phyloP scores from a whole-genome alignment of 2,888 invertebrate genomes.

The Euspilapteryx auroguttella region DNA sequence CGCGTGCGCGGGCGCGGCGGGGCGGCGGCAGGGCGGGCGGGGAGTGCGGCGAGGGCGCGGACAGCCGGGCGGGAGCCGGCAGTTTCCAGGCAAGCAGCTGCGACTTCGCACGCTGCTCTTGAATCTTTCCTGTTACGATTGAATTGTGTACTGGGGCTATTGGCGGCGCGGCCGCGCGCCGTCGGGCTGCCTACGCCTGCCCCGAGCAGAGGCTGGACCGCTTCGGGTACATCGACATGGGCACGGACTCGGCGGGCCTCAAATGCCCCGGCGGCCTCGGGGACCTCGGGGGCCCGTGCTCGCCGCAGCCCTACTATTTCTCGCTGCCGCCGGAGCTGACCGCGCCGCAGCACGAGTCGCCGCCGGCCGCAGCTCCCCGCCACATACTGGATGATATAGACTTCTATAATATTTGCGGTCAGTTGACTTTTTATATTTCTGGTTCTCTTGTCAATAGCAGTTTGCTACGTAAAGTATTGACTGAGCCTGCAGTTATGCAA shows the following conservation, averaged over 20 bases:
- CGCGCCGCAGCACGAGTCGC: background rate
- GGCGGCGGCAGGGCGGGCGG: slow-evolving; percentile 8
- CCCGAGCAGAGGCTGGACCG: slow-evolving; percentile 36
- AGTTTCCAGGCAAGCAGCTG: slow-evolving; percentile 22
- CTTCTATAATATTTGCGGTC: too few relatives aligned
- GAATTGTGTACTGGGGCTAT: too few relatives aligned
- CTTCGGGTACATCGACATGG: slow-evolving; percentile 62
- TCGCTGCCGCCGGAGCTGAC: background rate
- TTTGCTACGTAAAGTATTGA: too few relatives aligned
- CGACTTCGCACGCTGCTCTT: too few relatives aligned
- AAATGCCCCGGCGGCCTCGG: too few relatives aligned
- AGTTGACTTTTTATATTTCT: too few relatives aligned
- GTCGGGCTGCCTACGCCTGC: slow-evolving; percentile 24
- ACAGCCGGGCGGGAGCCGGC: slow-evolving; percentile 16
- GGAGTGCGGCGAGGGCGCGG: slow-evolving; percentile 9
- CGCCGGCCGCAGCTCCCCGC: background rate
- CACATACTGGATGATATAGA: too few relatives aligned
- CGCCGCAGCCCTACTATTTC: too few relatives aligned
- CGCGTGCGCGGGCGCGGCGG: too few relatives aligned
- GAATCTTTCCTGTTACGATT: too few relatives aligned
- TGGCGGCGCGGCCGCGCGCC: slow-evolving; percentile 21
- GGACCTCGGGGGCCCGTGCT: background rate
- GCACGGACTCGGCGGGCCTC: slow-evolving; percentile 15
- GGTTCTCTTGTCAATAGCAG: too few relatives aligned
- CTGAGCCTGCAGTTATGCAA: too few relatives aligned